These are phyloP conservation scores for Acronicta psi DNA, from an alignment of 2,888 invertebrate genomes.

Conservation along the genomic window DNA sequence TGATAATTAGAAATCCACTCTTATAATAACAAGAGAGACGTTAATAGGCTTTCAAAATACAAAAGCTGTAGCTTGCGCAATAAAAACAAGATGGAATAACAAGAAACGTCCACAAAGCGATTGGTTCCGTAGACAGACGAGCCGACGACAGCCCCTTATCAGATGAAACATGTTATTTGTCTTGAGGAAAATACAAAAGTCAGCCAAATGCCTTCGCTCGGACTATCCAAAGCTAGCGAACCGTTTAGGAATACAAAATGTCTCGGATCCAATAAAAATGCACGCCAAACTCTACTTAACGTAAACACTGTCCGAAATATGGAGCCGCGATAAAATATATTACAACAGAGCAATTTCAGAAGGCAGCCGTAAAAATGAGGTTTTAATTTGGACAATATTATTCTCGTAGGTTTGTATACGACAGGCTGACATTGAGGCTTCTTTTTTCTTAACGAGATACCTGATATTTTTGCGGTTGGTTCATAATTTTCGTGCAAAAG, in stretches of 20 bases:
- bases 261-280: constrained; percentile 65
- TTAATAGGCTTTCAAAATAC: constrained; percentile 62
- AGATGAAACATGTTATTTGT: constrained; percentile 85
- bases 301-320: constrained; percentile 61
- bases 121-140: constrained; percentile 80
- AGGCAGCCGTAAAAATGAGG: constrained; percentile 41
- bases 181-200: constrained; percentile 78
- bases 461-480: constrained; percentile 4
- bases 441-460: constrained; percentile 15
- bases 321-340: constrained; percentile 29
- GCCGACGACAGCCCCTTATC: constrained; percentile 84
- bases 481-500: constrained; percentile 8
- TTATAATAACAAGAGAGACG: constrained; percentile 44
- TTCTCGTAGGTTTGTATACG: constrained; percentile 16
- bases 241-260: constrained; percentile 73
- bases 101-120: constrained; percentile 77
- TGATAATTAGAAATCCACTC: constrained; percentile 38
- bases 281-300: constrained; percentile 62
- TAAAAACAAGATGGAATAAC: constrained; percentile 77
- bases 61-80: constrained; percentile 64
- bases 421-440: constrained; percentile 20
- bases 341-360: constrained; percentile 33
- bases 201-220: constrained; percentile 75
- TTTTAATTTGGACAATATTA: constrained; percentile 42
- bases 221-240: constrained; percentile 71